Evolutionary conservation across 2,113 vertebrate genomes (phyloP), one percentile per base, ranked within the genome.

Genomic region (Calyptomena viridis): DNA sequence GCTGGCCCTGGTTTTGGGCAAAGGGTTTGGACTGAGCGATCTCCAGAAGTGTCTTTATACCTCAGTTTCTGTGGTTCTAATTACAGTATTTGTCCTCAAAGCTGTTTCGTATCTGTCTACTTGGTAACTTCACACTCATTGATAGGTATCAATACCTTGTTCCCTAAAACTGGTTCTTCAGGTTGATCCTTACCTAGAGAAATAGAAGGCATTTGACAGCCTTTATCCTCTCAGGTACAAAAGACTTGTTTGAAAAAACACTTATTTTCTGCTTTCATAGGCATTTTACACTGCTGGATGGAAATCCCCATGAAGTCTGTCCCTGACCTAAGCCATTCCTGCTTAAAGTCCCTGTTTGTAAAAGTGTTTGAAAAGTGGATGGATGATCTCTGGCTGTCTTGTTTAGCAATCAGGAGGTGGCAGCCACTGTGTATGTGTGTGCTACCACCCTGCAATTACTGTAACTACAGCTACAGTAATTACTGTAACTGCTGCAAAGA

Each of bases 401-500:
- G 87, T 95, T 91, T 20, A 94, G 73, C 71, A 62, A 44, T 76
- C 93, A 87, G 93, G 95, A 96, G 93, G 59, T 74, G 81, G 92
- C 90, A 92, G 73, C 64, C 64, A n/a, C 21, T 72, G 27, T 81
- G 85, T 58, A 19, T 94, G 82, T 53, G 42, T 55, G 27, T 37
- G 53, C 93, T 93, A 37, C 85, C 87, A 90, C 91, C 90, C 96
- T 95, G 93, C 93, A 92, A 87, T 96, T 97, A 90, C 71, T 93
- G 13, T 91, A 96, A 96, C 91, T 97, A 86, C 88, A 94, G 86
- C 78, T 83, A 39, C 82, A 68, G 81, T 89, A 89, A 91, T 95
- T 97, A 88, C 89, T 87, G 78, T 87, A 96, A 95, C 83, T 95
- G 31, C 93, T 79, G 87, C 93, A 92, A 90, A 95, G 96, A 90